Conservation (phyloP, 1,140 invertebrate species). For the Achroia grisella region DNA sequence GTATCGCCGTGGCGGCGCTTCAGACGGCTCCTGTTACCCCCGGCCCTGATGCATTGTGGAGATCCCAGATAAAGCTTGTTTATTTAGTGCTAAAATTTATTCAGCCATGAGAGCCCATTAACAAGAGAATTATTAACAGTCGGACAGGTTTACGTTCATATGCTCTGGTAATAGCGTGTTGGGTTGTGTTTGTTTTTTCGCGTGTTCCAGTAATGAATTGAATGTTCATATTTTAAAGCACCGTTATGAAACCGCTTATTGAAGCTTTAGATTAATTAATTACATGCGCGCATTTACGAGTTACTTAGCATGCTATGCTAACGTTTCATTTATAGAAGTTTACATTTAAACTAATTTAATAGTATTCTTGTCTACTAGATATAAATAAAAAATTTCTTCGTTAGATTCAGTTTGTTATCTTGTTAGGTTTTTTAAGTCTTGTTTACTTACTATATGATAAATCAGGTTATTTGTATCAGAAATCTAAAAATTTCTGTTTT, state of each 20-base stretch:
- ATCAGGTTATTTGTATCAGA: too few species aligned
- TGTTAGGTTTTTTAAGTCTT: too few species aligned
- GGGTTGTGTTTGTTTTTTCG: constrained; percentile 36
- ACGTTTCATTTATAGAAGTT: constrained; percentile 15
- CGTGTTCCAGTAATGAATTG: constrained; percentile 40
- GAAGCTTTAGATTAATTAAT: background rate
- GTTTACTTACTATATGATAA: too few species aligned
- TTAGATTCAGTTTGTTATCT: too few species aligned
- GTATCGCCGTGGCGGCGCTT: constrained; percentile 62
- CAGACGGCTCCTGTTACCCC: constrained; percentile 58
- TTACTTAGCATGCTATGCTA: constrained; percentile 24
- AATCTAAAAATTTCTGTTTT: too few species aligned
- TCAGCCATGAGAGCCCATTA: constrained; percentile 54
- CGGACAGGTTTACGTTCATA: constrained; percentile 49
- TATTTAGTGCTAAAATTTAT: constrained; percentile 68
- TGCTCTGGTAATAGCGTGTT: constrained; percentile 34
- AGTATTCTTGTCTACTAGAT: too few species aligned
- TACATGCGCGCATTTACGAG: background rate
- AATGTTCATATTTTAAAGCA: constrained; percentile 34
- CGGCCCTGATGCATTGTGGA: constrained; percentile 52
- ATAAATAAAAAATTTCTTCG: too few species aligned
- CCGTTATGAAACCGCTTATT: background rate
- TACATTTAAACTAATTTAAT: too few species aligned
- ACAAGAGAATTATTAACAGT: constrained; percentile 51
- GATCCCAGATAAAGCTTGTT: constrained; percentile 65